Conservation (phyloP, 2,888 invertebrate species). For the Marasmarcha lunaedactyla region DNA sequence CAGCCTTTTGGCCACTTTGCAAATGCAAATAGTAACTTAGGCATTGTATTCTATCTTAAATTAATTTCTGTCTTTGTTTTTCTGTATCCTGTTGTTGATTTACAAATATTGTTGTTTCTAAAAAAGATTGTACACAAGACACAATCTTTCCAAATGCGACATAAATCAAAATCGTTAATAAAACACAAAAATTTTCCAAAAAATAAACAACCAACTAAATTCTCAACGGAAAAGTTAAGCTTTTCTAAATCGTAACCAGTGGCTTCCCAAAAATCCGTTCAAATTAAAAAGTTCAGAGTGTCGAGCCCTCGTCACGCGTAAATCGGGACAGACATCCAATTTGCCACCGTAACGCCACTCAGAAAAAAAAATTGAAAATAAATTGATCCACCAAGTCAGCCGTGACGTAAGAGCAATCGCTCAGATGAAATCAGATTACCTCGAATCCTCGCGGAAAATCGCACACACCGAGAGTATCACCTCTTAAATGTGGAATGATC, state of each 20-base stretch:
- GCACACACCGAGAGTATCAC: background rate
- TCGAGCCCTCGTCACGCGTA: constrained; percentile 34
- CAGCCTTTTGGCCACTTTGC: no score
- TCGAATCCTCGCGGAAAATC: constrained; percentile 16
- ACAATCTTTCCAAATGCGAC: no score
- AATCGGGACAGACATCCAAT: constrained; percentile 47
- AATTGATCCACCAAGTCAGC: constrained; percentile 47
- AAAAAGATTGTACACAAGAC: no score
- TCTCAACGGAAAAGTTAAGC: no score
- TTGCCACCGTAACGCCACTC: constrained; percentile 27
- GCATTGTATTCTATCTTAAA: no score
- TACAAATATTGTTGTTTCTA: no score
- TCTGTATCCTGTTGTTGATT: no score
- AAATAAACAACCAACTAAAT: no score
- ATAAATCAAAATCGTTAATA: no score
- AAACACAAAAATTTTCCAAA: no score
- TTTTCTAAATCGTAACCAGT: constrained; percentile 6
- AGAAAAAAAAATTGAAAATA: constrained; percentile 54
- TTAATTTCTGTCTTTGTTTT: no score
- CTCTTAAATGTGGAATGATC: constrained; percentile 1
- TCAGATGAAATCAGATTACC: constrained; percentile 45
- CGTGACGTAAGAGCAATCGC: constrained; percentile 44
- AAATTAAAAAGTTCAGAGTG: constrained; percentile 37
- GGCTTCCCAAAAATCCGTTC: constrained; percentile 14
- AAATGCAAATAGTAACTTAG: no score